Conservation (phyloP, 1,140 invertebrate genomes). For the Sarcophaga peregrina region DNA sequence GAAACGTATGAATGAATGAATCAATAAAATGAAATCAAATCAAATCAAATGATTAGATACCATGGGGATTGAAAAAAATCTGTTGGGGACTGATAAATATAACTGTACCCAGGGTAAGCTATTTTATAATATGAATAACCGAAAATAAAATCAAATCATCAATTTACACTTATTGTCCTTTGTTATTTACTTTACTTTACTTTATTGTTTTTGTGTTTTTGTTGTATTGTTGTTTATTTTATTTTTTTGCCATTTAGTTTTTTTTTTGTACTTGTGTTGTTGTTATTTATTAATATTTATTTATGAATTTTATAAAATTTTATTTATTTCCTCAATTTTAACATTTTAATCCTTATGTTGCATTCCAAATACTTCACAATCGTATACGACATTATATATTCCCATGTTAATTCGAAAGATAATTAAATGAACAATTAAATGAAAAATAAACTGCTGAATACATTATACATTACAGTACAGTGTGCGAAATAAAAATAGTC, state of each 20-base stretch:
- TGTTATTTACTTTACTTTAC: conserved; percentile 51
- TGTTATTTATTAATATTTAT: not conserved
- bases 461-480: too few species aligned
- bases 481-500: too few species aligned
- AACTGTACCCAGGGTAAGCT: conserved; percentile 67
- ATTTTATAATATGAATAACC: conserved; percentile 27
- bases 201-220: conserved; percentile 43
- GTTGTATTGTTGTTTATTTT: conserved; percentile 18
- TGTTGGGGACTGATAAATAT: conserved; percentile 68
- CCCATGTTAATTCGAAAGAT: too few species aligned
- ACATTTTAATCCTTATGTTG: not conserved
- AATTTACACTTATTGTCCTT: conserved; percentile 43
- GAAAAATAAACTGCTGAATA: too few species aligned
- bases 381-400: too few species aligned
- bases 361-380: too few species aligned
- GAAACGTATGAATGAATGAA: not conserved
- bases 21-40: conserved; percentile 43
- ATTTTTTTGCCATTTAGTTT: too few species aligned
- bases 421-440: too few species aligned
- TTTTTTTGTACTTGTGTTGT: conserved; percentile 43
- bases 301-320: not conserved
- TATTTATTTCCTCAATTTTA: not conserved
- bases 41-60: conserved; percentile 64
- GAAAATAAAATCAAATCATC: not conserved
- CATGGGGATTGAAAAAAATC: conserved; percentile 68